Base-by-base conservation (phyloP, 2,113 vertebrate species). In the Strigops habroptila region DNA sequence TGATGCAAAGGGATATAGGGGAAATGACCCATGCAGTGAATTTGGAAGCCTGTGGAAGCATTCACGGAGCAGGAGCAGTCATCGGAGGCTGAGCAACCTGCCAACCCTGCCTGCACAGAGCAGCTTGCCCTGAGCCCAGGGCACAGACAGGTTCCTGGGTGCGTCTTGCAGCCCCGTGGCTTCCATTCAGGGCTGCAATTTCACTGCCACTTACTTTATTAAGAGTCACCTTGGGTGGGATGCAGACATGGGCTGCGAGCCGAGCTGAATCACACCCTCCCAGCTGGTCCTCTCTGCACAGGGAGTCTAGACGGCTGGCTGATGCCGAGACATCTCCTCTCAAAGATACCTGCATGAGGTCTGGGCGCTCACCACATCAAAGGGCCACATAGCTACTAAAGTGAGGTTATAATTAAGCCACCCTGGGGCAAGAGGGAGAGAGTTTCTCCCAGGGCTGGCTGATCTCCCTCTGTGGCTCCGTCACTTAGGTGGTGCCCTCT, bases 331-430 rank as follows among this genome's bases (percentile, higher is more conserved):
- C 96, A 75, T 22, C 94, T 92, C 90, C 71, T n/a, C 69, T 7
- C 23, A 3, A 3, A 96, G 94, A 73, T 93, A 87, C 91, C 89
- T 60, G 86, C 22, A 0, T 19, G 80, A 68, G 76, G 2, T 18
- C 91, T 77, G 71, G 43, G 41, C 0, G 6, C 53, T 92, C 78
- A n/a, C 95, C 96, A 97, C 96, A 96, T 97, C 96, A 97, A 97
- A 97, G 93, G 83, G 80, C 73, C 80, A 57, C 91, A 9, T 18
- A 75, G 95, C 95, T 64, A 37, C 95, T 49, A 7, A 30, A 37
- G 18, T 74, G 86, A 92, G 69, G 91, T 24, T 95, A 2, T 97
- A 84, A 96, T 96, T 96, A 94, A 86, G 24, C 23, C 83, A 25
- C 89, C 96, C 86, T 3, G 5, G 5, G 73, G 92, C 83, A 59